Base-by-base conservation (phyloP, 2,888 invertebrate genomes). In the Miltochrista miniata region DNA sequence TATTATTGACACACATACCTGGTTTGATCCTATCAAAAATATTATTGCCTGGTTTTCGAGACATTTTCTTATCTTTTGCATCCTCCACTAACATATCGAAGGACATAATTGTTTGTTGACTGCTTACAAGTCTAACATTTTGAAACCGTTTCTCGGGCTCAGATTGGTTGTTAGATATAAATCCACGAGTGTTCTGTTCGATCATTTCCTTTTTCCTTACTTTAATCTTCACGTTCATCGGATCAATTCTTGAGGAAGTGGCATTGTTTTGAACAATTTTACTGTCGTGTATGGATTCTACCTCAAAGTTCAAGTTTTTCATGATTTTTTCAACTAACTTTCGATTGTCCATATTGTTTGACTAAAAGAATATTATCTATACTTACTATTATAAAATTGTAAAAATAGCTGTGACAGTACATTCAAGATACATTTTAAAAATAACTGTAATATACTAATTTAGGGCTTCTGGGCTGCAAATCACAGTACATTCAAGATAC, bases 31-130 rank as follows among this genome's bases (percentile, higher is more conserved):
- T 38, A 44, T 55, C 44, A 31, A 62, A 55, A 42, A 64, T 40
- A 11, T 48, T 52, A 41, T 45, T 45, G 2, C 73, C 73, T 4
- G 64, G 51, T 59, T 79, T 85, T 47, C 59, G 73, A 1, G 45
- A n/a, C 10, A 66, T 45, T 54, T 74, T 76, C 45, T 75, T 72
- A n/a, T 58, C 64, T 34, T 64, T 58, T 54, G 81, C 76, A 14
- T 74, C 61, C 61, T 86, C 85, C 79, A 86, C 76, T 5, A 79
- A 62, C 30, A 90, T 70, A 61, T 87, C 78, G 51, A 90, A 90
- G 1, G 85, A 84, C 74, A 87, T 78, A 18, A 90, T 84, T 14
- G 89, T 90, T 57, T 82, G 85, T 46, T 88, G 85, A 57, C 90
- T 90, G 50, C 73, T 83, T 4, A 81, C 76, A 5, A 82, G 58